A percentile compares a stretch with the other conserved stretches of the same genome.
Evolutionary conservation across 2,888 invertebrate species (phyloP).

Genomic region (Xylota sylvarum): DNA sequence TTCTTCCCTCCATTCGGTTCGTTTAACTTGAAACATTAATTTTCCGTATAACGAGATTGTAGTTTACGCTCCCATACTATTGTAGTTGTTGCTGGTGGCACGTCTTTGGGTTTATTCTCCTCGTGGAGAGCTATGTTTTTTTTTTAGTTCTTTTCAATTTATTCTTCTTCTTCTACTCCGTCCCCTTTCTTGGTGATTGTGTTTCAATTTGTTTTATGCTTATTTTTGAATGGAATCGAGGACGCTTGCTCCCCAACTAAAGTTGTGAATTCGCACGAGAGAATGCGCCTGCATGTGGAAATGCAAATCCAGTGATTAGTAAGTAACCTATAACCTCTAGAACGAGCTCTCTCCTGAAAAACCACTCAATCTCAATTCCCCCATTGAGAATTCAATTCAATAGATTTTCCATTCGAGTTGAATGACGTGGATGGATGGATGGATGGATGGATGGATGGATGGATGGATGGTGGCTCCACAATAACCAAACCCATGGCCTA

Average conservation of each 20-base stretch:
- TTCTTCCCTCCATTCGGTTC: constrained; percentile 72
- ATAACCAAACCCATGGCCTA: constrained; percentile 2
- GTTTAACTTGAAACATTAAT: constrained; percentile 77
- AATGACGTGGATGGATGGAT: constrained; percentile 53
- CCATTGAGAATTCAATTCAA: constrained; percentile 72
- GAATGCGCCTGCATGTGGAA: constrained; percentile 57
- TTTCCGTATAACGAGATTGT: constrained; percentile 76
- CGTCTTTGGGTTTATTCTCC: constrained; percentile 34
- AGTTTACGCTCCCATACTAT: constrained; percentile 68
- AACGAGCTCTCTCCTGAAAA: constrained; percentile 39
- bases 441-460: constrained; percentile 12
- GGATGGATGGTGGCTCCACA: not conserved
- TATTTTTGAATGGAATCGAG: constrained; percentile 49
- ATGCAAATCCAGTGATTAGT: constrained; percentile 74
- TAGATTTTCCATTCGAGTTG: constrained; percentile 74
- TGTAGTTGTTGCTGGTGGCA: constrained; percentile 64
- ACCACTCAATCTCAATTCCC: constrained; percentile 73
- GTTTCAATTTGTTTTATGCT: constrained; percentile 37
- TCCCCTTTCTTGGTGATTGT: constrained; percentile 56
- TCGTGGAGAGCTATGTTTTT: not conserved
- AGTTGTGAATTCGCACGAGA: constrained; percentile 45
- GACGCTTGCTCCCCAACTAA: not conserved
- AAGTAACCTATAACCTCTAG: constrained; percentile 74
- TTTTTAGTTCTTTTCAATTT: constrained; percentile 71
- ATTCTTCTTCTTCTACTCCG: constrained; percentile 21